These are phyloP conservation scores for Casuarius casuarius DNA, from an alignment of 2,113 vertebrate species.

Conservation along the genomic window DNA sequence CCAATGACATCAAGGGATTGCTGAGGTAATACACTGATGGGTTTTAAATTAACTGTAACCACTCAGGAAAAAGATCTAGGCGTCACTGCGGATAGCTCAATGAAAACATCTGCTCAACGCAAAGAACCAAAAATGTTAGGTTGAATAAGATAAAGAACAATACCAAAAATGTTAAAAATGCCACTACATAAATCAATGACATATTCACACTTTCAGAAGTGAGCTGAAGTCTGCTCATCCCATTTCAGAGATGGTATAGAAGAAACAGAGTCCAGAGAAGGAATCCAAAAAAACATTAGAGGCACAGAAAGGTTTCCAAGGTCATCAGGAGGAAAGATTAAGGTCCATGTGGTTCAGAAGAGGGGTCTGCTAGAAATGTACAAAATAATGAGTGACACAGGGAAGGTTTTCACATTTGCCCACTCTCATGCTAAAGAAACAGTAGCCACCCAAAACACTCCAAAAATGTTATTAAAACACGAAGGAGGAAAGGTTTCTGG, in stretches of 20 bases:
- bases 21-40: slow-evolving; percentile 73
- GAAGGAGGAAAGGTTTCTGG: not conserved
- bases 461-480: not conserved
- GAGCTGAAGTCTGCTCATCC: not conserved
- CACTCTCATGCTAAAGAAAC: not conserved
- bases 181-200: slow-evolving; percentile 62
- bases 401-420: not conserved
- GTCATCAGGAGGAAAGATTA: not conserved
- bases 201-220: slow-evolving; percentile 35
- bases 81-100: slow-evolving; percentile 67
- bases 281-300: not conserved
- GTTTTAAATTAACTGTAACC: slow-evolving; percentile 75
- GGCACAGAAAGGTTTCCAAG: slow-evolving; percentile 41
- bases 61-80: slow-evolving; percentile 71
- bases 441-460: not conserved
- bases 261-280: slow-evolving; percentile 20
- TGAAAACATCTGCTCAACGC: slow-evolving; percentile 67
- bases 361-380: not conserved
- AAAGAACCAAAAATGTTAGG: slow-evolving; percentile 2
- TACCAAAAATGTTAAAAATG: slow-evolving; percentile 55
- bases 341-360: not conserved
- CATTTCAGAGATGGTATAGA: not conserved
- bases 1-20: slow-evolving; percentile 73
- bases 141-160: slow-evolving; percentile 61
- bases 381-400: not conserved